These are phyloP conservation scores for Pangasius mekongensis DNA, from an alignment of 2,797 vertebrate genomes.

Conservation along the genomic window DNA sequence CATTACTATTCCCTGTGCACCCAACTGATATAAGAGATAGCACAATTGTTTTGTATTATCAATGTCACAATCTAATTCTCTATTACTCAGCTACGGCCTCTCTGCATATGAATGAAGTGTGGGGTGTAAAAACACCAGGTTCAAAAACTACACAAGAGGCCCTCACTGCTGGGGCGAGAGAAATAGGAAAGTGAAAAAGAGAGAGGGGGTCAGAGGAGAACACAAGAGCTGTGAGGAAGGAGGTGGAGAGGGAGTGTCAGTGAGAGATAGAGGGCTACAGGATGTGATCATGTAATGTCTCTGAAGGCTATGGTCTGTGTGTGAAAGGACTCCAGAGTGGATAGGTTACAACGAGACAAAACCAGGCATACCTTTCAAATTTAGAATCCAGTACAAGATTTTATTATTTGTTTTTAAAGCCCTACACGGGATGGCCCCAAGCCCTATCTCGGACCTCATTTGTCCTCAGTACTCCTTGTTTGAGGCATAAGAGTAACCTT, in stretches of 20 bases:
- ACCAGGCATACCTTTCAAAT: not conserved
- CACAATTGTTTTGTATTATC: conserved; percentile 55
- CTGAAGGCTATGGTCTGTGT: conserved; percentile 4
- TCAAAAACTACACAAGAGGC: conserved; percentile 35
- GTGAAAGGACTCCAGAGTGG: conserved; percentile 3
- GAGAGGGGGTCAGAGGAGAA: conserved; percentile 29
- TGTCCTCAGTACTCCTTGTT: not conserved
- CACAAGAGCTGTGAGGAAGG: not conserved
- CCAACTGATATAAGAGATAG: conserved; percentile 38
- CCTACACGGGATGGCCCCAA: not conserved
- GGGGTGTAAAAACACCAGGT: conserved; percentile 35
- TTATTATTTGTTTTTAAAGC: not conserved
- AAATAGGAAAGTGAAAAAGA: not conserved
- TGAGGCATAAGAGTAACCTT: not conserved
- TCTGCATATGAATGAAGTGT: conserved; percentile 55
- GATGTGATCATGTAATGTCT: not conserved
- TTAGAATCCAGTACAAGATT: not conserved
- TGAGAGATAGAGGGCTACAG: conserved; percentile 22
- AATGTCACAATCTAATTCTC: conserved; percentile 56
- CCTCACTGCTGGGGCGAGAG: not conserved
- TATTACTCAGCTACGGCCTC: conserved; percentile 46
- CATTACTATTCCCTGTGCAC: conserved; percentile 11
- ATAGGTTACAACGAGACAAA: not conserved
- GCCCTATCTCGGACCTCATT: not conserved
- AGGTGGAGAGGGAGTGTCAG: not conserved